phyloP scores from a whole-genome alignment of 2,888 invertebrate genomes.

The Agrotis ipsilon region DNA sequence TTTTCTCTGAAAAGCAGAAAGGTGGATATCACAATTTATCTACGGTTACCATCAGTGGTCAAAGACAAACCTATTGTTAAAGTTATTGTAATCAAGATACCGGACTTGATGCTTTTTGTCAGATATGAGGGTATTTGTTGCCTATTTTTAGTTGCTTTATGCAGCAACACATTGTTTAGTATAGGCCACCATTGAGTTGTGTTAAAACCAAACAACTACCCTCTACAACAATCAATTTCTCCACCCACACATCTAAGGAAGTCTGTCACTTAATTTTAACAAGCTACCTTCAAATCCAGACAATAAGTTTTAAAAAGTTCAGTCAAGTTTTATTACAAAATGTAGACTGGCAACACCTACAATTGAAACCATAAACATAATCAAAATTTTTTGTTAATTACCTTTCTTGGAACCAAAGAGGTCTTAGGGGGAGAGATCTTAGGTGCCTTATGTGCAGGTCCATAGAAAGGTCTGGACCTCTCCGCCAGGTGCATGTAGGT shows the following conservation, averaged over 20 bases:
- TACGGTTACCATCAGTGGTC: too few relatives aligned
- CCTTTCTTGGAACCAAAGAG: conserved; percentile 75
- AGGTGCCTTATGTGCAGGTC: conserved; percentile 71
- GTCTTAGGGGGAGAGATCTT: conserved; percentile 67
- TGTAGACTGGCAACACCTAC: not conserved
- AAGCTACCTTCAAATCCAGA: not conserved
- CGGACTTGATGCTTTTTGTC: too few relatives aligned
- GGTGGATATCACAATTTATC: too few relatives aligned
- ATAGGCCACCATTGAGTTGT: too few relatives aligned
- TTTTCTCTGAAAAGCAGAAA: conserved; percentile 76
- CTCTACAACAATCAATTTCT: too few relatives aligned
- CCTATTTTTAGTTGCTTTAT: too few relatives aligned
- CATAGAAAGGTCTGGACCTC: conserved; percentile 86
- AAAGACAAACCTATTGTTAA: too few relatives aligned
- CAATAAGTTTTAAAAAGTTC: not conserved
- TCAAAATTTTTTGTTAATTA: conserved; percentile 46
- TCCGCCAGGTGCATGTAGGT: conserved; percentile 83
- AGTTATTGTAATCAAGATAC: too few relatives aligned
- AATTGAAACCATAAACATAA: not conserved
- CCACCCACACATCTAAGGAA: too few relatives aligned
- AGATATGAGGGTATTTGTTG: too few relatives aligned
- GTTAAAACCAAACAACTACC: too few relatives aligned
- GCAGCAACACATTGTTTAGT: too few relatives aligned
- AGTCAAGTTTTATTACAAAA: not conserved
- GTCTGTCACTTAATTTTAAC: not conserved